Base-by-base conservation (phyloP, 2,888 invertebrate species). In the Cistogaster globosa region DNA sequence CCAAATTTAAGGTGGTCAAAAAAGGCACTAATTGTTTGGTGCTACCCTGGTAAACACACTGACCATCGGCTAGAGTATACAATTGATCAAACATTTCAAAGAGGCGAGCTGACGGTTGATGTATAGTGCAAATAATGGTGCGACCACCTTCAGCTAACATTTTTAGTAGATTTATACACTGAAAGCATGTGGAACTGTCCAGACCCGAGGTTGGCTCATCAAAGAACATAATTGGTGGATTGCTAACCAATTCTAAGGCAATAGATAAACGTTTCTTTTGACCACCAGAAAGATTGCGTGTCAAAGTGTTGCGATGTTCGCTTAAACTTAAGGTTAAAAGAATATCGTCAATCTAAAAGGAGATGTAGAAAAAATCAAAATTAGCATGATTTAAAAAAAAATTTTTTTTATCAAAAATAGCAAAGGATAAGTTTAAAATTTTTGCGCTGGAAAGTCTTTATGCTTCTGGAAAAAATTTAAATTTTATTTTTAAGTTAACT, bases 201-300 rank as follows among this genome's bases (percentile, higher is more conserved):
- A 99, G 93, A 5, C 98, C 98, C 87, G 98, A 98, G 86, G 98
- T 98, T 0, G 98, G 98, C 92, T 98, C 98, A 92, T 98, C 98
- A 92, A 98, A 98, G 93, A 98, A 98, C 98, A 98, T 98, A 86
- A 98, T 96, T 0, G 98, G 98, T 12, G 98, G 98, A 93, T 98
- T 98, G 93, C 98, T 98, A 87, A 98, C 98, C 88, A 98, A 94
- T 93, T 98, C 98, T 87, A 98, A 93, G 20, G 98, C 98, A 85
- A 98, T 98, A 0, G 98, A 98, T 1, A 98, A 94, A 88, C 98
- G 96, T 91, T 98, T 98, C 93, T 98, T 97, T 92, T 98, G 98
- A 1, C 98, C 98, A 26, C 98, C 98, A 0, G 98, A 98, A 67
- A 98, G 94, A 90, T 97, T 97, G 86, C 96, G 96, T 18, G 98